Evolutionary conservation across 2,888 invertebrate genomes (phyloP), one percentile per base, ranked within the genome.

Genomic region (Anthoptus insignis): DNA sequence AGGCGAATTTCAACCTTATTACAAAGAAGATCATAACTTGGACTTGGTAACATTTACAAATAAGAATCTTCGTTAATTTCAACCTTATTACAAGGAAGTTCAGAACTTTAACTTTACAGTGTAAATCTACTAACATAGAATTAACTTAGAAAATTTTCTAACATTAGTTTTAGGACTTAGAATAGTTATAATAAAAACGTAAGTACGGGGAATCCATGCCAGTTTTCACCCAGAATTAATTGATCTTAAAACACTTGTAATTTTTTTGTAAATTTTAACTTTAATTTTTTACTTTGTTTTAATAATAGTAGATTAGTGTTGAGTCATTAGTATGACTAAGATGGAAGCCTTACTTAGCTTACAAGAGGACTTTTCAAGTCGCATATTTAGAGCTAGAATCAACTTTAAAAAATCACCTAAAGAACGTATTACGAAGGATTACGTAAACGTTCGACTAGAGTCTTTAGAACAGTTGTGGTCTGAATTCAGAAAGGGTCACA

Each of bases 391-490:
- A 27, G 53, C 52, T 32, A 42, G 24, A 52, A 32, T 47, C n/a
- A 64, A 64, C 32, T 64, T 58, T 59, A 61, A 67, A 58, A 66
- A 64, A 16, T 49, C 61, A 16, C 63, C 56, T 22, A 52, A 59
- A 11, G 24, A 54, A 11, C 32, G 59, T 32, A 24, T 54, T 7
- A 56, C 58, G 7, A 37, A 57, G 57, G 47, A 60, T 22, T 66
- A 66, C 39, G 34, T 61, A 21, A 61, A 61, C 52, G 21, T 45
- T 50, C 50, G 66, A 47, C 52, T 61, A 56, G 65, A 65, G 34
- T 19, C 54, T 7, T 39, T 65, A 42, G 60, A 65, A 19, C 50
- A 60, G 14, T 50, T 65, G 27, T 65, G 65, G 60, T 37, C 22
- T n/a, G 61, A 66, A n/a, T 66, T 61, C 58, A 42, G 14, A 24